A percentile compares a stretch with the other conserved stretches of the same genome.
phyloP scores from a whole-genome alignment of 2,113 vertebrate species.

The Upupa epops region DNA sequence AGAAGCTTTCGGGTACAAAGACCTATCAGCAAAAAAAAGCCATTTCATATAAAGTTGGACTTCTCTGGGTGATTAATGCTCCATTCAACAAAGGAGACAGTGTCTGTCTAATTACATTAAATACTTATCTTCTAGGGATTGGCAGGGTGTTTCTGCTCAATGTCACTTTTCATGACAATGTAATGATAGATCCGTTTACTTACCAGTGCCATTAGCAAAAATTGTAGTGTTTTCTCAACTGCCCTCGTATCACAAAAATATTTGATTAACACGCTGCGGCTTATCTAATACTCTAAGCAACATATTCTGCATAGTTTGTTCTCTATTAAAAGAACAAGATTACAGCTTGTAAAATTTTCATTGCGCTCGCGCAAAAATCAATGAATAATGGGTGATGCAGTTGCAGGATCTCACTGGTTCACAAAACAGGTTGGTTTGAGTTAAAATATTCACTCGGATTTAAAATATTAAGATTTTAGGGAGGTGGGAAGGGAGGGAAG shows the following conservation, averaged over 20 bases:
- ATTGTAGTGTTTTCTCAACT: conserved; percentile 79
- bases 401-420: conserved; percentile 26
- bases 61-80: conserved; percentile 74
- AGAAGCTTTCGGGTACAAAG: conserved; percentile 58
- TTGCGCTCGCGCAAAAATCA: conserved; percentile 54
- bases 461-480: conserved; percentile 38
- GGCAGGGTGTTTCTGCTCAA: conserved; percentile 76
- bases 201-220: conserved; percentile 78
- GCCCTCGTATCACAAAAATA: conserved; percentile 78
- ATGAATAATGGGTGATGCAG: conserved; percentile 48
- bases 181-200: conserved; percentile 80
- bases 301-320: conserved; percentile 74
- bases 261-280: conserved; percentile 80
- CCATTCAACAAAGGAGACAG: conserved; percentile 72
- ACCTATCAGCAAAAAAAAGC: conserved; percentile 67
- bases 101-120: conserved; percentile 76
- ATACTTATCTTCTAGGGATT: conserved; percentile 77
- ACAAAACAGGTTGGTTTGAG: conserved; percentile 43
- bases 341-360: conserved; percentile 64
- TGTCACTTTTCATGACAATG: conserved; percentile 78
- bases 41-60: conserved; percentile 67
- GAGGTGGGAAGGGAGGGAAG: background rate
- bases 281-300: conserved; percentile 78
- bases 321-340: conserved; percentile 71
- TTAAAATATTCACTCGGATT: conserved; percentile 50